Percentiles rank a stretch among this genome's conserved stretches.
phyloP scores from a whole-genome alignment of 2,888 invertebrate genomes.

The Drosophila ezoana region DNA sequence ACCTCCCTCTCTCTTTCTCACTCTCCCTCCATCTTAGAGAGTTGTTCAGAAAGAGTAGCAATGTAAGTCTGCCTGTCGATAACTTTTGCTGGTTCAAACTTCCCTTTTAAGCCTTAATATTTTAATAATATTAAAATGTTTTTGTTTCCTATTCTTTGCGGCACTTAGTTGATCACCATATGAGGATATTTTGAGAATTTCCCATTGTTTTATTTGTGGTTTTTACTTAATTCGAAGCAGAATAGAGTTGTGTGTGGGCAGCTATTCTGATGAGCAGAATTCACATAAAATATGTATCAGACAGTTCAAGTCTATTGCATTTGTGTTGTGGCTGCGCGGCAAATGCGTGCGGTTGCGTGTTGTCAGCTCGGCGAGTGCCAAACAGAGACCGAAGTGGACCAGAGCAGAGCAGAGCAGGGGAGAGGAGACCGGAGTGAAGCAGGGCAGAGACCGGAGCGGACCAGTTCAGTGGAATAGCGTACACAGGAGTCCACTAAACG shows the following conservation, averaged over 20 bases:
- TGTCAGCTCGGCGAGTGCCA: slow-evolving; percentile 25
- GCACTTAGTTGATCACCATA: too few relatives aligned
- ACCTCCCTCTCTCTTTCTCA: too few relatives aligned
- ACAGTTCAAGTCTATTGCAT: slow-evolving; percentile 56
- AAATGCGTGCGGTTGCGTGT: slow-evolving; percentile 25
- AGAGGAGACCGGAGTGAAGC: slow-evolving; percentile 8
- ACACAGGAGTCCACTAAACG: slow-evolving; percentile 68
- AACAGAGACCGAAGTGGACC: slow-evolving; percentile 13
- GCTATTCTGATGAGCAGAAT: slow-evolving; percentile 13
- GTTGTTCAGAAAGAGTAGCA: too few relatives aligned
- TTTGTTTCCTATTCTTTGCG: too few relatives aligned
- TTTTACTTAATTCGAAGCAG: slow-evolving; percentile 8
- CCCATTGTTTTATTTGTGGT: not conserved
- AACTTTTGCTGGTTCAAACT: too few relatives aligned
- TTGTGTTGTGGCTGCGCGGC: slow-evolving; percentile 47
- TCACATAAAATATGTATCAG: slow-evolving; percentile 43
- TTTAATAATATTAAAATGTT: too few relatives aligned
- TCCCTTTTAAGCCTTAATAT: too few relatives aligned
- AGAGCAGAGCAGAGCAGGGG: slow-evolving; percentile 1
- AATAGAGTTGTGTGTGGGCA: slow-evolving; percentile 4
- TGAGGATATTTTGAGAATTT: not conserved
- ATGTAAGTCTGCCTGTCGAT: too few relatives aligned
- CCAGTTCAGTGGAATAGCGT: not conserved
- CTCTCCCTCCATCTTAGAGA: too few relatives aligned
- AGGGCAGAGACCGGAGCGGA: not conserved